phyloP scores from a whole-genome alignment of 2,888 invertebrate genomes.

The Cataglyphis rosenhaueri region DNA sequence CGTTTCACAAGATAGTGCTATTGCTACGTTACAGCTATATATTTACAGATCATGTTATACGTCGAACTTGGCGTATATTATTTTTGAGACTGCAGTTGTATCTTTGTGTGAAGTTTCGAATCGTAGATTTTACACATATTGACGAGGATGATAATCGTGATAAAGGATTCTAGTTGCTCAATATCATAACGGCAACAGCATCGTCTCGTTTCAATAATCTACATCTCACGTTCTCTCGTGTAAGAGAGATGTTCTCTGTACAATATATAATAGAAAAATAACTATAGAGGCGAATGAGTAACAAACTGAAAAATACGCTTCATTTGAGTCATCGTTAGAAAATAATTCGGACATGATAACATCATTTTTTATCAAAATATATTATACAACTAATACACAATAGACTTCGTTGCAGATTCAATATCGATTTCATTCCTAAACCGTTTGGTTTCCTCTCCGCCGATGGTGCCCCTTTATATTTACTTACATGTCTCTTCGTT shows the following conservation, averaged over 20 bases:
- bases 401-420: constrained; percentile 24
- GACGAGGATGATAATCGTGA: constrained; percentile 17
- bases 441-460: constrained; percentile 26
- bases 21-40: constrained; percentile 21
- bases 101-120: not conserved
- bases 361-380: not conserved
- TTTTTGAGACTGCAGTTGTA: not conserved
- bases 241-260: constrained; percentile 4
- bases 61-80: constrained; percentile 10
- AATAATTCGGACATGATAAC: not conserved
- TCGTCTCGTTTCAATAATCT: not conserved
- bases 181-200: constrained; percentile 28
- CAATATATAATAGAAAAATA: constrained; percentile 33
- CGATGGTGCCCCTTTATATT: constrained; percentile 55
- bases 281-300: not conserved
- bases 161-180: not conserved
- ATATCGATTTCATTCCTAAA: not conserved
- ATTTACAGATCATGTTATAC: constrained; percentile 44
- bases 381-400: not conserved
- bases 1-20: constrained; percentile 11
- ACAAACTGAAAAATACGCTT: constrained; percentile 3
- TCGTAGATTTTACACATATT: constrained; percentile 26
- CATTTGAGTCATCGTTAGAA: not conserved
- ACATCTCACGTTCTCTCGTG: constrained; percentile 7
- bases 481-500: constrained; percentile 41